These are phyloP conservation scores for Agapostemon virescens DNA, from an alignment of 2,888 invertebrate species.

Conservation along the genomic window DNA sequence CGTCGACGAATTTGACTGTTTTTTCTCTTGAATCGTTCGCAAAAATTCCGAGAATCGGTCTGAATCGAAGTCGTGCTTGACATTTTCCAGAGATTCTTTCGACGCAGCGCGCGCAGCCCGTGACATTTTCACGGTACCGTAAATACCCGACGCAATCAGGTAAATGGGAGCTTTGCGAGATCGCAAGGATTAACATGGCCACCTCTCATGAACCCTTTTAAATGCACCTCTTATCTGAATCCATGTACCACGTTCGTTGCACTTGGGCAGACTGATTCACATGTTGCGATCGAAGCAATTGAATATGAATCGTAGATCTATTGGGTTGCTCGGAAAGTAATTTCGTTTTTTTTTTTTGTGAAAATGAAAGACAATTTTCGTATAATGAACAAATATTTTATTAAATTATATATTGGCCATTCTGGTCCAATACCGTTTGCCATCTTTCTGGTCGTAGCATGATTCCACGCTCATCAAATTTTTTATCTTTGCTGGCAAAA, in stretches of 20 bases:
- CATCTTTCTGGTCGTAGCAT: too few species aligned
- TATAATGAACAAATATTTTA: too few species aligned
- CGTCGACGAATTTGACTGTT: neutral
- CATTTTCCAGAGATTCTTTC: constrained; percentile 17
- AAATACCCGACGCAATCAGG: constrained; percentile 23
- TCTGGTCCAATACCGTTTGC: too few species aligned
- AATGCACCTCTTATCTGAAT: constrained; percentile 3
- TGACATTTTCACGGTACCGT: constrained; percentile 21
- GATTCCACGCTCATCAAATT: too few species aligned
- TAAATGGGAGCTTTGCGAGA: constrained; percentile 14
- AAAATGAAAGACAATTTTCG: too few species aligned
- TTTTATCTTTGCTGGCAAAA: too few species aligned
- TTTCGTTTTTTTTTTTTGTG: too few species aligned
- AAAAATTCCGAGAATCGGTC: neutral
- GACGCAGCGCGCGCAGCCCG: neutral
- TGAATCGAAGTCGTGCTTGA: constrained; percentile 7
- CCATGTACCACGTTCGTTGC: neutral
- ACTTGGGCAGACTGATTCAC: neutral
- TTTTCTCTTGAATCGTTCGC: neutral
- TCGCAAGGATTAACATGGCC: neutral
- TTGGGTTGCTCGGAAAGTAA: too few species aligned
- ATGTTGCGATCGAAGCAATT: neutral
- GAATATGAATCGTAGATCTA: neutral
- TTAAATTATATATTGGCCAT: too few species aligned
- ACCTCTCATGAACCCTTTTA: neutral